A percentile compares a stretch with the other conserved stretches of the same genome.
phyloP scores from a whole-genome alignment of 2,113 vertebrate genomes.

The Pseudois nayaur region DNA sequence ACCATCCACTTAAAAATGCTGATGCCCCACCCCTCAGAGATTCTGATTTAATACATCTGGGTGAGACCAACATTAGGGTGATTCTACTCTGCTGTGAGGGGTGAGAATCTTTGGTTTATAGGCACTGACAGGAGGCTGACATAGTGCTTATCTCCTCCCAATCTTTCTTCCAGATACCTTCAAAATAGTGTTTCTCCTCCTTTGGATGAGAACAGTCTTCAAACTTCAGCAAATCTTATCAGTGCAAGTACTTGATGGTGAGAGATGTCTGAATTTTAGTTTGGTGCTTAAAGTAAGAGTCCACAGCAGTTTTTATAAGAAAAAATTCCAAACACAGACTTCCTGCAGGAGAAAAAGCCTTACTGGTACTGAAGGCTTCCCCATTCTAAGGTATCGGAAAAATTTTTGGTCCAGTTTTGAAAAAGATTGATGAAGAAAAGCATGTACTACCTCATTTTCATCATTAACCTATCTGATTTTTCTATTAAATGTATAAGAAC shows the following conservation, averaged over 20 bases:
- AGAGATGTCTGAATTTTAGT: not conserved
- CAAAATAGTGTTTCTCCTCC: not conserved
- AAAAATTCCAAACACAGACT: not conserved
- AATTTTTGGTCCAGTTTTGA: not conserved
- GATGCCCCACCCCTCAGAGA: not conserved
- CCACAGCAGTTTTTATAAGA: not conserved
- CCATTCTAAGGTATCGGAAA: not conserved
- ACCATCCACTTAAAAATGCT: not conserved
- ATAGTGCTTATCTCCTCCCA: not conserved
- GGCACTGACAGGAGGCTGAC: not conserved
- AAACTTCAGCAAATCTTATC: not conserved
- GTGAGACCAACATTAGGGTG: not conserved
- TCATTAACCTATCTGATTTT: not conserved
- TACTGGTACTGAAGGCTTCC: not conserved
- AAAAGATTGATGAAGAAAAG: not conserved
- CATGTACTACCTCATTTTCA: not conserved
- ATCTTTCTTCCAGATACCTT: not conserved
- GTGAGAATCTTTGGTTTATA: not conserved
- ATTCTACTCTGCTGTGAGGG: not conserved
- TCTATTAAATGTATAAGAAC: not conserved
- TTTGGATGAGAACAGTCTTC: not conserved
- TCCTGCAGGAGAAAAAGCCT: not conserved
- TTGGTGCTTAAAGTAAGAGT: not conserved
- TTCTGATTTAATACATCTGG: not conserved
- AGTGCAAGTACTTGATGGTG: too few relatives aligned